phyloP scores from a whole-genome alignment of 2,888 invertebrate species.

The Muschampia staudingeri region DNA sequence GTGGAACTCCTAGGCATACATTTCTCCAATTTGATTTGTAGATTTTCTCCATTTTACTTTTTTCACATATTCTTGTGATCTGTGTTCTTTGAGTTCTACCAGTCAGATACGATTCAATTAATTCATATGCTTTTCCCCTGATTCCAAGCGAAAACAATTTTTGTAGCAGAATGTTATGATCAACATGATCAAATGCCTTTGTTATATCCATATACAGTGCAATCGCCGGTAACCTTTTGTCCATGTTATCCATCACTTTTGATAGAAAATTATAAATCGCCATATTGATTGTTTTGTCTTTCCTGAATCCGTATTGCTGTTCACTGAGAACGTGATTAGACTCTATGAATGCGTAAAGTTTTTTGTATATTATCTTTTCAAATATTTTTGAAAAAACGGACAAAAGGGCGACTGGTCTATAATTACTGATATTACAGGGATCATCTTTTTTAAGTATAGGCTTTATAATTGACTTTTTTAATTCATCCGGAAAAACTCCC shows the following conservation, averaged over 20 bases:
- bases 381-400: conserved; percentile 18
- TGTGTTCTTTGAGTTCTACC: too few relatives aligned
- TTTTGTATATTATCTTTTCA: conserved; percentile 18
- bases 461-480: conserved; percentile 30
- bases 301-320: too few relatives aligned
- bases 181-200: too few relatives aligned
- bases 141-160: not conserved
- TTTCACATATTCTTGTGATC: not conserved
- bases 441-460: conserved; percentile 16
- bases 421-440: not conserved
- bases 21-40: not conserved
- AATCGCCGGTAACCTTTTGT: too few relatives aligned
- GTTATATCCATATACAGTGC: too few relatives aligned
- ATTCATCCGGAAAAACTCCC: conserved; percentile 6
- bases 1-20: not conserved
- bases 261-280: too few relatives aligned
- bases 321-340: not conserved
- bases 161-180: too few relatives aligned
- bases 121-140: not conserved
- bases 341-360: conserved; percentile 10
- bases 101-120: not conserved
- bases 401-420: conserved; percentile 5
- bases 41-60: not conserved
- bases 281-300: too few relatives aligned
- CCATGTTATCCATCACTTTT: too few relatives aligned